A percentile compares a stretch with the other conserved stretches of the same genome.
phyloP scores from a whole-genome alignment of 2,888 invertebrate species.

The Zelleria hepariella region DNA sequence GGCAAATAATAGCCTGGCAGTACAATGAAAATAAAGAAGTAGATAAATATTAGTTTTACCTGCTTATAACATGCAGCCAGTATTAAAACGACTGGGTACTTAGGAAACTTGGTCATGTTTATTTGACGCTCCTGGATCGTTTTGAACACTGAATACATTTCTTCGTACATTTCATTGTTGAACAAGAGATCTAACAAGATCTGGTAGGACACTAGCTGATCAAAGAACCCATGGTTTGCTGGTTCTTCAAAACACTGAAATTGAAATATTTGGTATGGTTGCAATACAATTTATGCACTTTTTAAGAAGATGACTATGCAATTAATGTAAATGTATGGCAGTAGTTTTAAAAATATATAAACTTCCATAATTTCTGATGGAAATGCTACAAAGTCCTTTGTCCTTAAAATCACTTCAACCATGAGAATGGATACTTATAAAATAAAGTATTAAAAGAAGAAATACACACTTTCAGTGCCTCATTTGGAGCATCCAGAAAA shows the following conservation, averaged over 20 bases:
- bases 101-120: conserved; percentile 76
- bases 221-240: conserved; percentile 76
- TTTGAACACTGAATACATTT: conserved; percentile 77
- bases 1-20: no score
- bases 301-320: no score
- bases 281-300: background rate
- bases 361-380: no score
- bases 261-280: background rate
- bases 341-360: no score
- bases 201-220: conserved; percentile 78
- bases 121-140: conserved; percentile 72
- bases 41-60: conserved; percentile 48
- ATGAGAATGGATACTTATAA: background rate
- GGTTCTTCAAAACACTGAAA: conserved; percentile 76
- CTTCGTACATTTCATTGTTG: conserved; percentile 76
- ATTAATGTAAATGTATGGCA: no score
- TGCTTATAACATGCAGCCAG: conserved; percentile 82
- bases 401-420: background rate
- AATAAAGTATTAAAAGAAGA: background rate
- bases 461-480: conserved; percentile 70
- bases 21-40: background rate
- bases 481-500: conserved; percentile 76
- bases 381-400: no score
- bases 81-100: conserved; percentile 76
- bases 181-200: conserved; percentile 80